These are phyloP conservation scores for Lathronympha strigana DNA, from an alignment of 2,888 invertebrate genomes.

Conservation along the genomic window DNA sequence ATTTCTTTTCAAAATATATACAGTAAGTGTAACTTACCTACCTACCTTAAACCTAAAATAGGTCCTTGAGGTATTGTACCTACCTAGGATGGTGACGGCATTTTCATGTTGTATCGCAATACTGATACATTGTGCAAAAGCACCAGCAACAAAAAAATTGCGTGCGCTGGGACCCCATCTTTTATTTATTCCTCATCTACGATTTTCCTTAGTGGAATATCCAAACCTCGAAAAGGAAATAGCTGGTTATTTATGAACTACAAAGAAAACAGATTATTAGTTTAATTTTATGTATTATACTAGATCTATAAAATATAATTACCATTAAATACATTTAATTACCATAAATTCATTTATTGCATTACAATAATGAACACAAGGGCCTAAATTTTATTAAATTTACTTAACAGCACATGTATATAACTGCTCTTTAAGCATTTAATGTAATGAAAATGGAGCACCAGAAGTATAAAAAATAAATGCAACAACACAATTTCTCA, in stretches of 20 bases:
- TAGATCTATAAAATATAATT: constrained; percentile 6
- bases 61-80: too few relatives aligned
- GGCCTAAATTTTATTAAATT: constrained; percentile 4
- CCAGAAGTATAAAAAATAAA: constrained; percentile 16
- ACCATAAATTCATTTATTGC: constrained; percentile 28
- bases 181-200: too few relatives aligned
- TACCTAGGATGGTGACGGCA: too few relatives aligned
- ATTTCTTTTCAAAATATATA: too few relatives aligned
- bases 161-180: too few relatives aligned
- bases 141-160: too few relatives aligned
- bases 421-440: not conserved
- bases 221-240: too few relatives aligned
- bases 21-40: too few relatives aligned
- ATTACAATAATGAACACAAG: constrained; percentile 37
- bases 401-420: constrained; percentile 1
- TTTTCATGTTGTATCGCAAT: too few relatives aligned
- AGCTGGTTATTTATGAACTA: not conserved
- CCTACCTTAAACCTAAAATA: too few relatives aligned
- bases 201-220: too few relatives aligned
- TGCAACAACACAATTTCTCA: not conserved
- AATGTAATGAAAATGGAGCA: constrained; percentile 8
- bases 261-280: not conserved
- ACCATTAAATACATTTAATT: constrained; percentile 21
- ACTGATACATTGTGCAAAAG: too few relatives aligned
- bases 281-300: constrained; percentile 20